phyloP scores from a whole-genome alignment of 35 echinoderm and acorn worm genomes.

The Heliocidaris erythrogramma region DNA sequence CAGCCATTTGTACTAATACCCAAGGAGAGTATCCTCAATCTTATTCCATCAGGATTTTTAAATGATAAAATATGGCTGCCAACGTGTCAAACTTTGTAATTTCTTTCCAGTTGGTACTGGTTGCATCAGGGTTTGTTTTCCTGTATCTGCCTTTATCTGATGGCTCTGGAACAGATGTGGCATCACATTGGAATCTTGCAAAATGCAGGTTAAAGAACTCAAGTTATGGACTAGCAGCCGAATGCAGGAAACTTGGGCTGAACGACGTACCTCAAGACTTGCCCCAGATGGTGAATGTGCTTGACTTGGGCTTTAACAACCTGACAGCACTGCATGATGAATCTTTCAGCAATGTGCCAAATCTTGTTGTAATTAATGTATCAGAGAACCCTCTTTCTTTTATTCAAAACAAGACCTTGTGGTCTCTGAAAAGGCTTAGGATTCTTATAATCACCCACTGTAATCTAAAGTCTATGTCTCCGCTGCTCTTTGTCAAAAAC shows the following conservation, averaged over 20 bases:
- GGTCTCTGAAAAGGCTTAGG: background rate
- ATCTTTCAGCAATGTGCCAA: background rate
- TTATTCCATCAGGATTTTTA: too few relatives aligned
- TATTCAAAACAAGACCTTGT: background rate
- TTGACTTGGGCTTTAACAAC: constrained; percentile 23
- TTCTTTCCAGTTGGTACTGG: too few relatives aligned
- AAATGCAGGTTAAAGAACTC: background rate
- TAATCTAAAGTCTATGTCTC: background rate
- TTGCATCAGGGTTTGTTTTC: too few relatives aligned
- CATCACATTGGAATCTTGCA: background rate
- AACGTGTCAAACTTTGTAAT: too few relatives aligned
- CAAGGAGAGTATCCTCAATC: too few relatives aligned
- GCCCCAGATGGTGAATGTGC: background rate
- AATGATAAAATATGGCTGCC: too few relatives aligned
- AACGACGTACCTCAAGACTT: background rate
- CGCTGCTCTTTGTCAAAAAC: background rate
- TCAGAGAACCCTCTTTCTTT: background rate
- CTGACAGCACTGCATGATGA: background rate
- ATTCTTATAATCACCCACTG: background rate
- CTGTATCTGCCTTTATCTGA: background rate
- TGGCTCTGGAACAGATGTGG: background rate
- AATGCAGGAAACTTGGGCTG: background rate
- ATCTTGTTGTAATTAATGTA: background rate
- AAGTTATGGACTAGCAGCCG: background rate
- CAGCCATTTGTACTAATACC: too few relatives aligned